Percentiles rank a stretch among this genome's conserved stretches.
phyloP scores from a whole-genome alignment of 1,140 invertebrate species.

The Belonocnema kinseyi region DNA sequence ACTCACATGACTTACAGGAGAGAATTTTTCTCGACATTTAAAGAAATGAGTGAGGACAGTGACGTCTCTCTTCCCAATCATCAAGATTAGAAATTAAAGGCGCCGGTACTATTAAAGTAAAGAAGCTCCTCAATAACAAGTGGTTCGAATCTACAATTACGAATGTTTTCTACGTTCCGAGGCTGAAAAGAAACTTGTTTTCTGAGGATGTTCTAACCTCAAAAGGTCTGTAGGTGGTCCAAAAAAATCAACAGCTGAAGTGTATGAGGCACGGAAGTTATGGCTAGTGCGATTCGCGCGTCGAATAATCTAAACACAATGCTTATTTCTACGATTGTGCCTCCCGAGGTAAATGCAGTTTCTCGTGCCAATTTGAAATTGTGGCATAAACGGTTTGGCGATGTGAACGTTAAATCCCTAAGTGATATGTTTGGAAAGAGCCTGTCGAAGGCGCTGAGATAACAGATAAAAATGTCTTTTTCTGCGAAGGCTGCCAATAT shows the following conservation, averaged over 20 bases:
- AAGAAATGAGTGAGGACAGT: neutral
- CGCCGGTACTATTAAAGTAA: neutral
- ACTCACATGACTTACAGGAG: neutral
- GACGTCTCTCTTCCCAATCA: neutral
- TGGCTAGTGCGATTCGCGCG: neutral
- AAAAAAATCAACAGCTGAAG: neutral
- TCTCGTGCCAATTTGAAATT: neutral
- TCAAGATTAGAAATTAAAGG: neutral
- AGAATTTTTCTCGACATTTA: neutral
- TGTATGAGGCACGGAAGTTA: neutral
- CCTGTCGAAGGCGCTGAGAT: too few relatives aligned
- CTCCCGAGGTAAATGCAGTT: neutral
- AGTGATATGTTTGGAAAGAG: neutral
- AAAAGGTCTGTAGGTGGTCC: neutral
- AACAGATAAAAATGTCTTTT: slow-evolving; percentile 20
- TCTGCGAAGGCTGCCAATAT: slow-evolving; percentile 64
- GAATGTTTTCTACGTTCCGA: neutral
- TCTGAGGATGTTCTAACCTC: neutral
- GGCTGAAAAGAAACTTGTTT: too few relatives aligned
- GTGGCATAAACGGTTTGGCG: neutral
- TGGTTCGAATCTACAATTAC: neutral
- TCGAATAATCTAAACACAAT: neutral
- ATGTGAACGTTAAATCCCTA: neutral
- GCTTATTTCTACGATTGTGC: neutral
- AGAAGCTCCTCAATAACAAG: neutral